These are phyloP conservation scores for Drosophila navojoa DNA, from an alignment of 1,140 invertebrate genomes.

Conservation along the genomic window DNA sequence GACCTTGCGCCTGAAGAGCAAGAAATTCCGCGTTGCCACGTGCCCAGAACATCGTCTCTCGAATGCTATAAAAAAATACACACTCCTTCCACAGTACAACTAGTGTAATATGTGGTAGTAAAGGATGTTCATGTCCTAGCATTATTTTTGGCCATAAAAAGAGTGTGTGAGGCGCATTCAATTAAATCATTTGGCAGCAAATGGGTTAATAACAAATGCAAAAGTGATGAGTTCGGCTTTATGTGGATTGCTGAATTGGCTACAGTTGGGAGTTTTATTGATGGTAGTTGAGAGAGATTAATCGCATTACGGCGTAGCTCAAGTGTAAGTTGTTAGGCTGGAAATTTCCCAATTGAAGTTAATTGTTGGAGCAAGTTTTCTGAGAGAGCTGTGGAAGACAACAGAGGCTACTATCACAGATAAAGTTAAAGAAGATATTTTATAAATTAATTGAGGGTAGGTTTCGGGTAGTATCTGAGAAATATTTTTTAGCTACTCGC, in stretches of 20 bases:
- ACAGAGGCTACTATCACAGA: too few species aligned
- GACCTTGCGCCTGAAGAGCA: constrained; percentile 67
- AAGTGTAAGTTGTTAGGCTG: not conserved
- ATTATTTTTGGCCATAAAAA: constrained; percentile 24
- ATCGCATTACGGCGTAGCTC: not conserved
- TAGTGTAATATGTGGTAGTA: constrained; percentile 26
- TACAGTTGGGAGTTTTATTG: not conserved
- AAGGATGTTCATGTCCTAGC: constrained; percentile 10
- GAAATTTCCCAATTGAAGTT: too few species aligned
- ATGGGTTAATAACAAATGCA: constrained; percentile 25
- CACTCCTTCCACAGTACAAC: constrained; percentile 19
- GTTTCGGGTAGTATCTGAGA: too few species aligned
- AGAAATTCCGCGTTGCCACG: constrained; percentile 66
- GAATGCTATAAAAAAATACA: constrained; percentile 43
- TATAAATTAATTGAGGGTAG: too few species aligned
- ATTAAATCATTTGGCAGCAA: constrained; percentile 32
- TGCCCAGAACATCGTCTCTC: constrained; percentile 30
- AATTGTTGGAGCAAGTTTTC: too few species aligned
- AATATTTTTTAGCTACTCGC: too few species aligned
- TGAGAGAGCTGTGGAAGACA: too few species aligned
- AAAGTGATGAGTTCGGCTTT: not conserved
- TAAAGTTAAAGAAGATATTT: too few species aligned
- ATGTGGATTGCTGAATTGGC: not conserved
- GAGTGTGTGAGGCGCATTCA: constrained; percentile 17
- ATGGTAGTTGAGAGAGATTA: not conserved